Percentiles rank a stretch among this genome's conserved stretches.
These are phyloP conservation scores for Lagodon rhomboides DNA, from an alignment of 2,797 vertebrate genomes.

Conservation along the genomic window DNA sequence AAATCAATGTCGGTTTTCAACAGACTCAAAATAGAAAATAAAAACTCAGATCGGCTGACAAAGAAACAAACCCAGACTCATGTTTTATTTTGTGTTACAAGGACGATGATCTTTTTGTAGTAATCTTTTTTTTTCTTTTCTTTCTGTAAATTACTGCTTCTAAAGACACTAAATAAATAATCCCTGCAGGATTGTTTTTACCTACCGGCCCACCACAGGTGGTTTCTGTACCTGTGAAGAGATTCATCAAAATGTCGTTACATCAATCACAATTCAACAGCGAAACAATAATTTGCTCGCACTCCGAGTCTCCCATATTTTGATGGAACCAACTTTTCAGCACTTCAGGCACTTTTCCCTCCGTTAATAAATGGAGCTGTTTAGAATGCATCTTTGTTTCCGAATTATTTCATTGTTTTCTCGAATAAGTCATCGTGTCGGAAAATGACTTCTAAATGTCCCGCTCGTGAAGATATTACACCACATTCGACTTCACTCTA, in stretches of 20 bases:
- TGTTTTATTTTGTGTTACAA: background rate
- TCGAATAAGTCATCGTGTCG: slow-evolving; percentile 16
- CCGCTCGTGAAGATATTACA: slow-evolving; percentile 23
- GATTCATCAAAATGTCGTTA: background rate
- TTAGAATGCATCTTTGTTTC: slow-evolving; percentile 20
- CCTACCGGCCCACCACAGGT: background rate
- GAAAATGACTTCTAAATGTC: slow-evolving; percentile 58
- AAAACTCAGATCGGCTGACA: background rate
- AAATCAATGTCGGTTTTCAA: slow-evolving; percentile 29
- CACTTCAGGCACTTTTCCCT: background rate
- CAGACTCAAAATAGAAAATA: too few relatives aligned
- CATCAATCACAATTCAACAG: background rate
- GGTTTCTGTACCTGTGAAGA: background rate
- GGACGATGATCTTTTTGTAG: slow-evolving; percentile 5
- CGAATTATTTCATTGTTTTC: slow-evolving; percentile 33
- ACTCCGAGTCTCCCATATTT: background rate
- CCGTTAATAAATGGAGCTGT: slow-evolving; percentile 20
- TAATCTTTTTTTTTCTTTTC: background rate
- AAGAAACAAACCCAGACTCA: background rate
- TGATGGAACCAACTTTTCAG: background rate
- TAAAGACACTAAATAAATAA: background rate
- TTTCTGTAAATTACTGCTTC: background rate
- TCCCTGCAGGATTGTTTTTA: background rate
- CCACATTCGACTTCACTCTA: slow-evolving; percentile 27
- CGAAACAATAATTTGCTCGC: background rate